Evolutionary conservation across 2,113 vertebrate genomes (phyloP).

Genomic region (Thomomys bottae): DNA sequence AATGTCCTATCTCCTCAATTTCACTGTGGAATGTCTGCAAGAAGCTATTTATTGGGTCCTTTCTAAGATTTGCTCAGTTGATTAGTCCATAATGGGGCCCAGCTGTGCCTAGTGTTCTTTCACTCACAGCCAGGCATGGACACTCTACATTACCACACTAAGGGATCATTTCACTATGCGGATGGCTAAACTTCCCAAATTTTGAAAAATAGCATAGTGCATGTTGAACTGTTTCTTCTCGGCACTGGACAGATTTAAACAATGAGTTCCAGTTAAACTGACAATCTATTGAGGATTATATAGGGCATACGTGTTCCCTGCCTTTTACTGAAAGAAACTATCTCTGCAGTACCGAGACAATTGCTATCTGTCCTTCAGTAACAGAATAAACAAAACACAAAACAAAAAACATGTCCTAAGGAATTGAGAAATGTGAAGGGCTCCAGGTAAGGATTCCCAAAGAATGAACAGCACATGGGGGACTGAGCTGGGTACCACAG

Average conservation of each 20-base stretch:
- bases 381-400: neutral
- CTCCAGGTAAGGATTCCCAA: neutral
- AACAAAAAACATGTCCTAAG: neutral
- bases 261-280: neutral
- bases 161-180: neutral
- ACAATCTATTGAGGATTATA: neutral
- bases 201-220: neutral
- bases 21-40: constrained; percentile 1
- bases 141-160: neutral
- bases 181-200: neutral
- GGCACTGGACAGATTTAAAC: neutral
- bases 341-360: neutral
- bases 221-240: neutral
- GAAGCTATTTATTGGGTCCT: constrained; percentile 1
- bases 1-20: neutral
- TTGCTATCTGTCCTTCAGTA: constrained; percentile 37
- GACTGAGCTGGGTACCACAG: neutral
- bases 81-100: neutral
- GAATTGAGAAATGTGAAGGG: neutral
- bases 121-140: neutral
- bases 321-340: constrained; percentile 20
- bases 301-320: too few species aligned
- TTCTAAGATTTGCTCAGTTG: neutral
- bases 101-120: neutral
- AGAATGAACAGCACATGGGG: neutral